Evolutionary conservation across 2,888 invertebrate species (phyloP), one percentile per base, ranked within the genome.

Genomic region (Ennomos fuscantarius): DNA sequence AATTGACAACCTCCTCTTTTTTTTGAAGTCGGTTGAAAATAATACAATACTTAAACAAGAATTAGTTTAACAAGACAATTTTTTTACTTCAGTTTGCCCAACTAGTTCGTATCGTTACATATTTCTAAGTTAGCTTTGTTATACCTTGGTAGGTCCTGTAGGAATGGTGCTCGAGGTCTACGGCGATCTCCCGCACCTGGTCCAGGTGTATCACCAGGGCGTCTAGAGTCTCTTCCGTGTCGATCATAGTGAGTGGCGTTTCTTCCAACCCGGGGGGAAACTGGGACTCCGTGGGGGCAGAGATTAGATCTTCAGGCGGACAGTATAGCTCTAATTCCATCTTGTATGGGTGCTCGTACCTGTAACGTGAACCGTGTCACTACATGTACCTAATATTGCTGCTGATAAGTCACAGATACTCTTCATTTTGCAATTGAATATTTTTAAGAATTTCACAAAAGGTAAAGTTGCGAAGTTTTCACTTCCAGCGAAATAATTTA

Each of bases 161-260:
- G 0, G 96, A 96, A 84, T 99, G 99, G 84, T 99, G 98, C 93
- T 97, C 97, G 47, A 99, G 91, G 91, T 99, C 99, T 0, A 99
- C 94, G 0, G 98, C 98, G 50, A 99, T 93, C 79, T 96, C 96
- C 1, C 89, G 84, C n/a, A 94, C 94, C 1, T 86, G 85, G 40
- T 91, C 89, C 58, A 99, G 87, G 62, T 96, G 95, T 0, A 93
- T 82, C 2, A 97, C 74, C 41, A 99, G 87, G 2, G 89, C 83
- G 43, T 94, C 86, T 1, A 99, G 78, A 52, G 95, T 93, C 0
- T 93, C 90, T 13, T 92, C 86, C 0, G 93, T 95, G 42, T 95
- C 94, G 0, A 99, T 93, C 63, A 95, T 93, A 2, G 95, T 91
- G 5, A 96, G 84, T 0, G 94, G 94, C 0, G 96, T 97, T 0